Conservation (phyloP, 2,797 vertebrate species). For the Phoebastria nigripes region DNA sequence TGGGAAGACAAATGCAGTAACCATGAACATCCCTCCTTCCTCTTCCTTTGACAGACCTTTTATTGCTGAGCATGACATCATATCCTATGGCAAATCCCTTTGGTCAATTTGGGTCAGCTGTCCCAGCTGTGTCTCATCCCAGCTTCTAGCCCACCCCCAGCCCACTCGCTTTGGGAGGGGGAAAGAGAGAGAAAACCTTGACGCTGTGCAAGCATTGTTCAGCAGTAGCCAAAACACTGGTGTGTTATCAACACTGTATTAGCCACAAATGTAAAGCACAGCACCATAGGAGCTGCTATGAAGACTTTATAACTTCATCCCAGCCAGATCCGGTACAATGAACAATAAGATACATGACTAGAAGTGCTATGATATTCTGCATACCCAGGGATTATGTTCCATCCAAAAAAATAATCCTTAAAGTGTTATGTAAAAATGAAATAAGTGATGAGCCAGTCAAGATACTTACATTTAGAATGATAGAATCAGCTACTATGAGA, state of each 20-base stretch:
- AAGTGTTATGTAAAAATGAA: not conserved
- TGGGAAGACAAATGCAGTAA: not conserved
- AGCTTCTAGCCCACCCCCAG: not conserved
- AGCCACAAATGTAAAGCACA: not conserved
- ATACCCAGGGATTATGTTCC: not conserved
- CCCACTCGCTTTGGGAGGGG: too few relatives aligned
- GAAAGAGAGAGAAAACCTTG: too few relatives aligned
- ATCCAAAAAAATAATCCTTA: not conserved
- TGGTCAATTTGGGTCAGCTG: not conserved
- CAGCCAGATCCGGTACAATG: not conserved
- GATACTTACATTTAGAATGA: not conserved
- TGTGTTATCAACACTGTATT: not conserved
- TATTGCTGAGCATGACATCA: not conserved
- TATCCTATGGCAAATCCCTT: not conserved
- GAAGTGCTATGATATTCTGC: not conserved
- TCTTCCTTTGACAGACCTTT: not conserved
- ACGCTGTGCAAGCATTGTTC: not conserved
- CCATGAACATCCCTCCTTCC: not conserved
- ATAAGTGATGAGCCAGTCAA: not conserved
- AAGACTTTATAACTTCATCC: not conserved
- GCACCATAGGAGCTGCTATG: not conserved
- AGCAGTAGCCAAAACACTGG: not conserved
- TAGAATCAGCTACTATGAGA: not conserved
- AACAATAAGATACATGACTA: not conserved
- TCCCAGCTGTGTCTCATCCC: not conserved